phyloP scores from a whole-genome alignment of 2,797 vertebrate genomes.

The Peromyscus melanophrys region DNA sequence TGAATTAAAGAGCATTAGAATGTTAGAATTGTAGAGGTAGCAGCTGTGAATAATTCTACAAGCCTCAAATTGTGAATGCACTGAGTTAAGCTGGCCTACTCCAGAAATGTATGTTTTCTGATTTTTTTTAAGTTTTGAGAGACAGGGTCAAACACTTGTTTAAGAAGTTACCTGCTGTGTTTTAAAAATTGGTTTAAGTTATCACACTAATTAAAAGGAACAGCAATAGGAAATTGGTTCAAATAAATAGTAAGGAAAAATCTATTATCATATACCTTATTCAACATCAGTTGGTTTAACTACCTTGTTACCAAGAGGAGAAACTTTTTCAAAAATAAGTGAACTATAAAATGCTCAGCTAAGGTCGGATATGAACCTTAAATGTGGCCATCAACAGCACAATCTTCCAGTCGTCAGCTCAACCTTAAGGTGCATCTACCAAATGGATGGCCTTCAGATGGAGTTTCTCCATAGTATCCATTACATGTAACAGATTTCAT shows the following conservation, averaged over 20 bases:
- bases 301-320: slow-evolving; percentile 7
- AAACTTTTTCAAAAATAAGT: slow-evolving; percentile 62
- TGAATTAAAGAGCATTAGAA: slow-evolving; percentile 30
- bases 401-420: slow-evolving; percentile 14
- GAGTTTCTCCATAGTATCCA: not conserved
- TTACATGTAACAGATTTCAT: not conserved
- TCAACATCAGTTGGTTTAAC: slow-evolving; percentile 54
- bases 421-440: slow-evolving; percentile 10
- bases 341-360: slow-evolving; percentile 10
- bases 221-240: slow-evolving; percentile 17
- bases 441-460: not conserved
- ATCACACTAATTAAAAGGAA: slow-evolving; percentile 54
- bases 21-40: not conserved
- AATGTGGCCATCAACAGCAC: slow-evolving; percentile 23
- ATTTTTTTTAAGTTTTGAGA: slow-evolving; percentile 48
- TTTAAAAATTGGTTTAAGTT: slow-evolving; percentile 30
- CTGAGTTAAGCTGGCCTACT: not conserved
- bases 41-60: not conserved
- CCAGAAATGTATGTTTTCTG: slow-evolving; percentile 42
- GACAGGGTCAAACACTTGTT: slow-evolving; percentile 57
- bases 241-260: slow-evolving; percentile 12
- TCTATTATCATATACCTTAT: not conserved
- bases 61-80: not conserved
- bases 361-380: slow-evolving; percentile 46
- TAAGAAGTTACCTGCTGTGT: not conserved